phyloP scores from a whole-genome alignment of 2,888 invertebrate species.

The Bugulina stolonifera region DNA sequence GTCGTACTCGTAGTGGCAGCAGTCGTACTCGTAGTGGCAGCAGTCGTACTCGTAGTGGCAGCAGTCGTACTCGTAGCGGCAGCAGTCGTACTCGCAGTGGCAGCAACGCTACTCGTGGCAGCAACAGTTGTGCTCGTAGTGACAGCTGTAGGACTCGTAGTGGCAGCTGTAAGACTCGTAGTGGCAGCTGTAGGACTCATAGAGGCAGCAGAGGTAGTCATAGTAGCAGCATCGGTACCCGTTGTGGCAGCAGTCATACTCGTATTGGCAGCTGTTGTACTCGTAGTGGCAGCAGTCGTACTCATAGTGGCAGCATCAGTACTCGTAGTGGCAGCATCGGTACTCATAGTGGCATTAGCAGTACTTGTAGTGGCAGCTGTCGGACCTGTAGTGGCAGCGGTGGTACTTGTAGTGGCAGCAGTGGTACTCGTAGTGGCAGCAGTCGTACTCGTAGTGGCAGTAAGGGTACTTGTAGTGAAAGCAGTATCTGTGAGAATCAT shows the following conservation, averaged over 20 bases:
- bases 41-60: background rate
- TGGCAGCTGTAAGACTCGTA: background rate
- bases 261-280: background rate
- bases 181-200: background rate
- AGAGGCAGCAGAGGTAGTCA: background rate
- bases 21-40: background rate
- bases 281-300: background rate
- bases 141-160: background rate
- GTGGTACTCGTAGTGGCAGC: background rate
- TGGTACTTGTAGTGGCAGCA: background rate
- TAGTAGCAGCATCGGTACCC: background rate
- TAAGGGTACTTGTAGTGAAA: background rate
- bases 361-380: background rate
- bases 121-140: too few relatives aligned
- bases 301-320: background rate
- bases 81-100: background rate
- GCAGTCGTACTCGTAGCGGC: background rate
- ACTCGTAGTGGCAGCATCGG: background rate
- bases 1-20: background rate
- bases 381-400: background rate
- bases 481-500: too few relatives aligned
- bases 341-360: background rate
- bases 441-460: background rate
- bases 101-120: too few relatives aligned
- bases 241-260: background rate